phyloP scores from a whole-genome alignment of 2,113 vertebrate genomes.

The Zingel zingel region DNA sequence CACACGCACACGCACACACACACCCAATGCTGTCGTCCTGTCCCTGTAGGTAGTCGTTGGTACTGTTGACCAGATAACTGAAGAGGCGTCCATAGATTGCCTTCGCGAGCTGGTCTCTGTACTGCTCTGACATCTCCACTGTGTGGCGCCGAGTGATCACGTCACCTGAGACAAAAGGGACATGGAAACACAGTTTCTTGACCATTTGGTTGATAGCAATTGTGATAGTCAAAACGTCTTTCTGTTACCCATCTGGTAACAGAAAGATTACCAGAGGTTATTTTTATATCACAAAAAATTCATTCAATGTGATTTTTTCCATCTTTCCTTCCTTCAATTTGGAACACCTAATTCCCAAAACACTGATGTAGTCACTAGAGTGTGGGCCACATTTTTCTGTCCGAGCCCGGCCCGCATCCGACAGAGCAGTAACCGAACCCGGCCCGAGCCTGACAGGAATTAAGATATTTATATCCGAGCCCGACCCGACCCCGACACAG shows the following conservation, averaged over 20 bases:
- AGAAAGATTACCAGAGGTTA: no score
- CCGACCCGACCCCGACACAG: no score
- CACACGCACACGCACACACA: not conserved
- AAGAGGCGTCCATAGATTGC: slow-evolving; percentile 93
- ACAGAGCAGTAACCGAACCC: no score
- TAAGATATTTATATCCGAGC: no score
- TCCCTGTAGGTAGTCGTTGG: slow-evolving; percentile 90
- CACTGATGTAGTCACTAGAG: no score
- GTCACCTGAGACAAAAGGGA: slow-evolving; percentile 85
- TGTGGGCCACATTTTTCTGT: no score
- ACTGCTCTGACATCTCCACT: slow-evolving; percentile 88
- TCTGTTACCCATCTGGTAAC: not conserved
- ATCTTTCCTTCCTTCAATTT: not conserved
- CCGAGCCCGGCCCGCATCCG: no score
- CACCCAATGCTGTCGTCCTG: slow-evolving; percentile 86
- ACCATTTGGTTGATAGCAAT: not conserved
- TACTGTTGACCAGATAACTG: slow-evolving; percentile 91
- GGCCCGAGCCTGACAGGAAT: no score
- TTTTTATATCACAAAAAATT: not conserved
- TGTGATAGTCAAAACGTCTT: not conserved
- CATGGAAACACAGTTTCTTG: not conserved
- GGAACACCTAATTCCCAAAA: not conserved
- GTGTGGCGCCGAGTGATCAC: slow-evolving; percentile 88
- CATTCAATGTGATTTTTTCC: not conserved
- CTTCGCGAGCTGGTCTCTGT: slow-evolving; percentile 93